Evolutionary conservation across 92 coral and sea anemone genomes (phyloP), one percentile per base, ranked within the genome.

Genomic region (Umimayanthus kanabou): DNA sequence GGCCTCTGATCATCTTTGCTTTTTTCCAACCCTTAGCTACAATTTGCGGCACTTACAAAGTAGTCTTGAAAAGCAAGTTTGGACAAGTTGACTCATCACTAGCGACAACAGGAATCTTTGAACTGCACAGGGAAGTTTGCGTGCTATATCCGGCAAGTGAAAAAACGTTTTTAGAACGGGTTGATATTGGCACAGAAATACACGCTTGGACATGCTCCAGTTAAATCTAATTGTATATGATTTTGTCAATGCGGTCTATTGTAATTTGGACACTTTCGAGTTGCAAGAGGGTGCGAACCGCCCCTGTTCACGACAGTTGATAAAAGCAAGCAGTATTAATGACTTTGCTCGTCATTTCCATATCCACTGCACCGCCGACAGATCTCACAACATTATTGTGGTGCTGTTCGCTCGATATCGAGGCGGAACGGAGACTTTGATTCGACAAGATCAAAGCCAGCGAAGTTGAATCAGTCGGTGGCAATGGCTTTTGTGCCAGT

Each of bases 191-290:
- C 85, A 23, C 76, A 1, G 28, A 13, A 64, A 81, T 66, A 40
- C 61, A 81, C 76, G 85, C 76, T 64, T 43, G 75, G 76, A 81
- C 85, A 65, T 81, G 76, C 73, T 64, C 85, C 75, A 64, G 85
- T 39, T n/a, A 43, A 81, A 61, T 33, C 16, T 66, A 81, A 81
- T 81, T 45, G 53, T 57, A 29, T 80, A 4, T 57, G 57, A 1
- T 43, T 40, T 64, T 66, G 58, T 13, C 33, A 42, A 39, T 73
- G 75, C 85, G 75, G 58, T 23, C 33, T 55, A 39, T 29, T 69
- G 50, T n/a, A 3, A 40, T 39, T 67, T 39, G 50, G 74, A 66
- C 74, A 45, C 26, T 39, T 81, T 65, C n/a, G 58, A 61, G 28
- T 75, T 65, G 16, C 75, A 61, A n/a, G 76, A 65, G 85, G 85